Evolutionary conservation across 2,888 invertebrate genomes (phyloP).

Genomic region (Lasioglossum villosulum): DNA sequence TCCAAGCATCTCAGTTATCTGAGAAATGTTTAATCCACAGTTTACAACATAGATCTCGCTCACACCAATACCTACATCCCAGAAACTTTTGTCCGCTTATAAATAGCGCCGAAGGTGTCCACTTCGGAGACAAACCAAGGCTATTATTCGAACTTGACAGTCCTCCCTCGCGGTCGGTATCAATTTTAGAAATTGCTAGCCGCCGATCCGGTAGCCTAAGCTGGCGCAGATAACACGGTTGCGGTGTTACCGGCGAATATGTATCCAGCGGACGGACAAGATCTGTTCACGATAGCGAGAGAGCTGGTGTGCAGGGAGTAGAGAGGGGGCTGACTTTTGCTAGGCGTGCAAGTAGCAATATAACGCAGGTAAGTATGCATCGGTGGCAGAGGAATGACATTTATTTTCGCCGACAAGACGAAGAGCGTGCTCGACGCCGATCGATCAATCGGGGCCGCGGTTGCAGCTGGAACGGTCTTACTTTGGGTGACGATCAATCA

Average conservation of each 20-base stretch:
- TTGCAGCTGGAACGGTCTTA: conserved; percentile 44
- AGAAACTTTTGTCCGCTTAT: neutral
- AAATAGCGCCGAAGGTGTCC: neutral
- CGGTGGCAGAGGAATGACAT: conserved; percentile 40
- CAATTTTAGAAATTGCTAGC: neutral
- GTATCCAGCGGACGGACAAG: conserved; percentile 49
- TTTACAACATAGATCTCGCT: neutral
- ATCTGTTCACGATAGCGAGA: conserved; percentile 41
- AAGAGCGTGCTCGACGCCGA: conserved; percentile 49
- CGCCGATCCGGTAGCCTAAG: conserved; percentile 43
- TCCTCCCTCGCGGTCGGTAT: neutral
- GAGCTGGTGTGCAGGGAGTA: neutral
- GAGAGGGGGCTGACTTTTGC: conserved; percentile 17
- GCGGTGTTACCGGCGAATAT: conserved; percentile 28
- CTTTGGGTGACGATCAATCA: conserved; percentile 57
- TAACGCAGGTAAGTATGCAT: conserved; percentile 44
- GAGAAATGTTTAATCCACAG: too few relatives aligned
- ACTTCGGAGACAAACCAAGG: neutral
- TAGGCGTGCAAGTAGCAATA: conserved; percentile 27
- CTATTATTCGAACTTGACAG: neutral
- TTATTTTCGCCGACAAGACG: conserved; percentile 53
- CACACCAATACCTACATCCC: neutral
- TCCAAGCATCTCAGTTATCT: neutral
- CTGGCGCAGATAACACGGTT: conserved; percentile 23
- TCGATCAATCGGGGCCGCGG: conserved; percentile 48